Percentiles rank a stretch among this genome's conserved stretches.
These are phyloP conservation scores for Eupithecia dodoneata DNA, from an alignment of 2,888 invertebrate species.

Conservation along the genomic window DNA sequence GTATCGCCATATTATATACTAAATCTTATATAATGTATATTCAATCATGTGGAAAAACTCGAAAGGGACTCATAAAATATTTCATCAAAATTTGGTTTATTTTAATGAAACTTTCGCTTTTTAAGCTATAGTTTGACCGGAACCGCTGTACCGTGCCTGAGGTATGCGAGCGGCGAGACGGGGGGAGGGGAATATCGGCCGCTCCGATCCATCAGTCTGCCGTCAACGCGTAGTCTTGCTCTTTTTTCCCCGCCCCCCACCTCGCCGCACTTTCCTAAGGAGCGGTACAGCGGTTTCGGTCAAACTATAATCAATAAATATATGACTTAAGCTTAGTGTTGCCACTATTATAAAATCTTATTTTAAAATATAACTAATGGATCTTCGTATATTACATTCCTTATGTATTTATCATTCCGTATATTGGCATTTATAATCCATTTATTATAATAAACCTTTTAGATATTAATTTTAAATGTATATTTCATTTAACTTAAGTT, in stretches of 20 bases:
- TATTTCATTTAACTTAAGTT: conserved; percentile 66
- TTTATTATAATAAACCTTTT: conserved; percentile 35
- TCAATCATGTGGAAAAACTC: neutral
- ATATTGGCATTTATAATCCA: conserved; percentile 60
- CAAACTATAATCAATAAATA: neutral
- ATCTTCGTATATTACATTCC: conserved; percentile 49
- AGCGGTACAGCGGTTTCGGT: no score
- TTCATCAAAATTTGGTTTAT: neutral
- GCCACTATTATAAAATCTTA: conserved; percentile 15
- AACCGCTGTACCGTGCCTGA: no score
- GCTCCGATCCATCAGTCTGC: no score
- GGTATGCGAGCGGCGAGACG: no score
- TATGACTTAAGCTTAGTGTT: conserved; percentile 1
- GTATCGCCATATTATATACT: conserved; percentile 40
- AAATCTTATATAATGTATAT: conserved; percentile 11
- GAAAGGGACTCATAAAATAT: neutral
- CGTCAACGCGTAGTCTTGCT: no score
- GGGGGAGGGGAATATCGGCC: no score
- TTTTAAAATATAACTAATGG: conserved; percentile 11
- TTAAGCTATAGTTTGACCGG: neutral
- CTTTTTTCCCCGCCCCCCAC: no score
- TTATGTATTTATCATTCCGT: conserved; percentile 58
- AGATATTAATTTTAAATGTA: conserved; percentile 59
- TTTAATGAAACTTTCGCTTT: neutral
- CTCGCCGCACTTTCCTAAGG: no score